phyloP scores from a whole-genome alignment of 1,140 invertebrate species.

The Scaptomyza montana region DNA sequence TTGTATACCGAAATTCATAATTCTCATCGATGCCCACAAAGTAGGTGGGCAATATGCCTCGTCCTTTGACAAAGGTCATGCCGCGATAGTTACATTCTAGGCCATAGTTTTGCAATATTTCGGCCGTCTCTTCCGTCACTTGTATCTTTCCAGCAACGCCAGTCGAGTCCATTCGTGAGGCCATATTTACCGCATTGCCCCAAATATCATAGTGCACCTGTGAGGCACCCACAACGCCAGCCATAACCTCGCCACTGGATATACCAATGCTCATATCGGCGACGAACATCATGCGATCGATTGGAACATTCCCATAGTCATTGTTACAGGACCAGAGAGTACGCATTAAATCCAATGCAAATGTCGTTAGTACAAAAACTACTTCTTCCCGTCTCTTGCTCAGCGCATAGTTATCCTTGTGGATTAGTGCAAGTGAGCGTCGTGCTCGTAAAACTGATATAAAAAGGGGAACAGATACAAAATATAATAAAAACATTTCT shows the following conservation, averaged over 20 bases:
- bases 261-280: conserved; percentile 85
- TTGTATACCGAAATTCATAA: conserved; percentile 14
- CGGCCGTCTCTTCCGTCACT: conserved; percentile 89
- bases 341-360: conserved; percentile 60
- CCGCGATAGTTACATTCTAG: conserved; percentile 33
- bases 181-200: conserved; percentile 97
- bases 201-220: conserved; percentile 94
- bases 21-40: conserved; percentile 25
- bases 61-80: conserved; percentile 40
- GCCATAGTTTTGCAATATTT: conserved; percentile 85
- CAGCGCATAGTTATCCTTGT: neutral
- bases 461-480: neutral
- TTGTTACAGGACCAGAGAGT: conserved; percentile 40
- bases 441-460: conserved; percentile 11
- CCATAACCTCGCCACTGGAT: conserved; percentile 92
- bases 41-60: conserved; percentile 33
- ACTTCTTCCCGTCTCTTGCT: conserved; percentile 36
- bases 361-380: conserved; percentile 52
- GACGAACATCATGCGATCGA: neutral
- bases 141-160: conserved; percentile 91
- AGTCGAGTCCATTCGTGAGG: conserved; percentile 95
- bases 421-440: neutral
- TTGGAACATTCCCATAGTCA: conserved; percentile 21
- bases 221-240: conserved; percentile 95
- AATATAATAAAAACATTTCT: too few species aligned